Base-by-base conservation (phyloP, 2,797 vertebrate genomes). In the Myotis findleyi region DNA sequence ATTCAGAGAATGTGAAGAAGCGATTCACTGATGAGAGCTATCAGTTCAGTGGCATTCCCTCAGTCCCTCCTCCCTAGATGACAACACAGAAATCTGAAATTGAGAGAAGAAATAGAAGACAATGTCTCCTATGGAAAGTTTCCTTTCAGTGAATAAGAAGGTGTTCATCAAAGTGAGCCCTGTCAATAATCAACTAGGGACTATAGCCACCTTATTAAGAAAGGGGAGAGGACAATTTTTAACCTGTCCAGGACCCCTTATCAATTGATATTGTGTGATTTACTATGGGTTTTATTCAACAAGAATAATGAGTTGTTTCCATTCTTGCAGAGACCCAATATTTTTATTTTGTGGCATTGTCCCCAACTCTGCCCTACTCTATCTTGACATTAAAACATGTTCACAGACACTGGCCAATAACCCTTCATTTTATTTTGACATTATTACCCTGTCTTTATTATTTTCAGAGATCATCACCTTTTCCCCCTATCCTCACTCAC, bases 261-360 rank as follows among this genome's bases (percentile, higher is more conserved):
- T 97, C 97, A 98, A 94, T 97, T 98, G 96, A 98, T 97, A 97
- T 97, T 1, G n/a, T 72, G 69, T 98, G 97, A 98, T 95, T 96
- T 93, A 98, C 72, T 85, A 33, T 91, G 72, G 87, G 76, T 97
- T 97, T 98, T 97, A 96, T 97, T 97, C 91, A 95, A 84, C 64
- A 94, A 97, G 96, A 97, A 97, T 96, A 96, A 96, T 0, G 8
- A 96, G 71, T 93, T 94, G 55, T 87, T 96, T 98, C 33, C 0
- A 3, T 77, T 92, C 85, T 95, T 97, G 92, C 87, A 93, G 84
- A 98, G 80, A 96, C 57, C 72, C 44, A 96, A 44, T 92, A 80
- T 93, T 95, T 94, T 96, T 96, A 89, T 92, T 71, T 72, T 72
- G 73, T 21, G 49, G 62, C 95, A 91, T 87, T 97, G 89, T 97